These are phyloP conservation scores for Ctenomys sociabilis DNA, from an alignment of 2,113 vertebrate species.

Conservation along the genomic window DNA sequence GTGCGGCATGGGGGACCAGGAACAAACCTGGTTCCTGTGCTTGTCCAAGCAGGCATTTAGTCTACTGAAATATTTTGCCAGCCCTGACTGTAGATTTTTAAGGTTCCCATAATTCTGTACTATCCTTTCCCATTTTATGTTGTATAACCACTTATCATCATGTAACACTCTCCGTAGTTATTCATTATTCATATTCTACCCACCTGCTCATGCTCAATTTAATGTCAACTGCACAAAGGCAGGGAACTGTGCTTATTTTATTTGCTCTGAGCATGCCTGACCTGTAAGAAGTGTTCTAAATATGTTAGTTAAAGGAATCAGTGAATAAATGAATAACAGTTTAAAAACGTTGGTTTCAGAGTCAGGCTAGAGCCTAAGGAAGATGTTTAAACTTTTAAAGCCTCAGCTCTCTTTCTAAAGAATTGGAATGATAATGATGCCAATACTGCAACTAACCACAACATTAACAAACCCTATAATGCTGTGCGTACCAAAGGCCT, in stretches of 20 bases:
- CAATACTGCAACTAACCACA: neutral
- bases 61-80: too few relatives aligned
- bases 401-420: neutral
- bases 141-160: neutral
- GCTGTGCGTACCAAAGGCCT: neutral
- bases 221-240: neutral
- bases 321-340: neutral
- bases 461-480: neutral
- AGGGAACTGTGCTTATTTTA: neutral
- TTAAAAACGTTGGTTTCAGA: neutral
- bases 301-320: neutral
- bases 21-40: too few relatives aligned
- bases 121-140: neutral
- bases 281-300: neutral
- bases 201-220: neutral
- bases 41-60: too few relatives aligned
- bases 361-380: neutral
- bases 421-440: neutral
- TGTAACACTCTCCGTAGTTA: neutral
- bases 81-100: neutral
- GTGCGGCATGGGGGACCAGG: too few relatives aligned
- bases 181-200: neutral
- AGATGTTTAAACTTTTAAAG: neutral
- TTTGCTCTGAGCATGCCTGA: neutral
- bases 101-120: neutral